phyloP scores from a whole-genome alignment of 2,888 invertebrate genomes.

The Elmis aenea region DNA sequence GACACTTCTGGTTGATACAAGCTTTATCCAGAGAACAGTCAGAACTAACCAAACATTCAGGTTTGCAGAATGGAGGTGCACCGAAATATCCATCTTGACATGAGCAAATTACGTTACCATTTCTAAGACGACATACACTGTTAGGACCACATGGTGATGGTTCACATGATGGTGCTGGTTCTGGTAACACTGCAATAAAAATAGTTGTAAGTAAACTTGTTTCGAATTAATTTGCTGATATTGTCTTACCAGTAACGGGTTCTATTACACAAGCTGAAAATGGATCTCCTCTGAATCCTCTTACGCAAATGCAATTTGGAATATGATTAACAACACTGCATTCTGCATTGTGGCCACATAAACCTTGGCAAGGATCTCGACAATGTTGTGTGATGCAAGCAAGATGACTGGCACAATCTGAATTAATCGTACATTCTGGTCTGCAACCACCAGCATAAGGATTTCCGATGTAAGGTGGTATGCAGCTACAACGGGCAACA shows the following conservation, averaged over 20 bases:
- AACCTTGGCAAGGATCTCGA: conserved; percentile 77
- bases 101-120: conserved; percentile 57
- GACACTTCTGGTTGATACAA: conserved; percentile 59
- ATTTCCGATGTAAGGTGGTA: conserved; percentile 83
- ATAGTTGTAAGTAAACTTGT: conserved; percentile 12
- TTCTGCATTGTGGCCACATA: conserved; percentile 78
- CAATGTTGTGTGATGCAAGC: conserved; percentile 82
- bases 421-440: conserved; percentile 78
- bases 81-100: conserved; percentile 58
- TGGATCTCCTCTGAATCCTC: conserved; percentile 77
- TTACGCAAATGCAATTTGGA: conserved; percentile 74
- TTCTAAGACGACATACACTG: conserved; percentile 53
- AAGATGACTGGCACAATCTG: conserved; percentile 72
- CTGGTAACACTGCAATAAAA: too few species aligned
- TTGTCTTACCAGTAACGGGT: conserved; percentile 54
- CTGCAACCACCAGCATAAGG: conserved; percentile 80
- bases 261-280: conserved; percentile 69
- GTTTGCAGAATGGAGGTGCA: conserved; percentile 55
- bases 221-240: neutral
- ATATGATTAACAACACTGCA: conserved; percentile 78
- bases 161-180: conserved; percentile 50
- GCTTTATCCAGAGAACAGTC: conserved; percentile 58
- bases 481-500: conserved; percentile 72
- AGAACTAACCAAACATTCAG: conserved; percentile 56
- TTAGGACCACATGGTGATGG: conserved; percentile 60